A percentile compares a stretch with the other conserved stretches of the same genome.
Conservation (phyloP, 1,140 invertebrate species). For the Colletes gigas region DNA sequence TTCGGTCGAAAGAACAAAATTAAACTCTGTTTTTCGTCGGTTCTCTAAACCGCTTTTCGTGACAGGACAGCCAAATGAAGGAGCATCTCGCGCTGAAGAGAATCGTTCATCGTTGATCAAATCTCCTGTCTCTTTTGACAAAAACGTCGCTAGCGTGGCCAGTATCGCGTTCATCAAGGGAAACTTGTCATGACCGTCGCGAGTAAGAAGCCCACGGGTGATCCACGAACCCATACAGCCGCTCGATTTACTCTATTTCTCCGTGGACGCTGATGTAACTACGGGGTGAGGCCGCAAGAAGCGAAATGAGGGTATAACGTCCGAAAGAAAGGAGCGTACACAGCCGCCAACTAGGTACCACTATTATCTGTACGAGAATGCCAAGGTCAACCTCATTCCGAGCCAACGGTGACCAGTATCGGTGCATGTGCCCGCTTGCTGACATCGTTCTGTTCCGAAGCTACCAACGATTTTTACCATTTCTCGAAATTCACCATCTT, state of each 20-base stretch:
- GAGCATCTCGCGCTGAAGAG: not conserved
- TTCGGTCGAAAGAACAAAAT: slow-evolving; percentile 8
- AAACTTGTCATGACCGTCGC: slow-evolving; percentile 45
- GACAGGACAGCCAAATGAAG: not conserved
- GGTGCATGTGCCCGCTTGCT: slow-evolving; percentile 27
- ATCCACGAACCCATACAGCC: not conserved
- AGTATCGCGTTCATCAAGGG: slow-evolving; percentile 30
- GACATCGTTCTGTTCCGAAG: slow-evolving; percentile 18
- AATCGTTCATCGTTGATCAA: slow-evolving; percentile 30
- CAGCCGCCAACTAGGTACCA: slow-evolving; percentile 44
- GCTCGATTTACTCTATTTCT: slow-evolving; percentile 41
- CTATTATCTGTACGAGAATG: slow-evolving; percentile 70
- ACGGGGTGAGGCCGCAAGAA: slow-evolving; percentile 31
- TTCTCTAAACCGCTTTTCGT: not conserved
- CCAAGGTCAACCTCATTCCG: slow-evolving; percentile 78
- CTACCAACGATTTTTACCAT: not conserved
- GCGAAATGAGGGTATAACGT: slow-evolving; percentile 50
- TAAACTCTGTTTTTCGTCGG: slow-evolving; percentile 7
- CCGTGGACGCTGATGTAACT: slow-evolving; percentile 1
- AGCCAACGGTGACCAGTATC: slow-evolving; percentile 55
- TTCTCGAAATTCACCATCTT: not conserved
- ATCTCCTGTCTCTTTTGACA: slow-evolving; percentile 19
- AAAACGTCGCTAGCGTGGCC: not conserved
- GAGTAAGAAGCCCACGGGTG: slow-evolving; percentile 20
- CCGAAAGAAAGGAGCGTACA: slow-evolving; percentile 45